Conservation (phyloP, 2,113 vertebrate genomes). For the Pterophyllum scalare region DNA sequence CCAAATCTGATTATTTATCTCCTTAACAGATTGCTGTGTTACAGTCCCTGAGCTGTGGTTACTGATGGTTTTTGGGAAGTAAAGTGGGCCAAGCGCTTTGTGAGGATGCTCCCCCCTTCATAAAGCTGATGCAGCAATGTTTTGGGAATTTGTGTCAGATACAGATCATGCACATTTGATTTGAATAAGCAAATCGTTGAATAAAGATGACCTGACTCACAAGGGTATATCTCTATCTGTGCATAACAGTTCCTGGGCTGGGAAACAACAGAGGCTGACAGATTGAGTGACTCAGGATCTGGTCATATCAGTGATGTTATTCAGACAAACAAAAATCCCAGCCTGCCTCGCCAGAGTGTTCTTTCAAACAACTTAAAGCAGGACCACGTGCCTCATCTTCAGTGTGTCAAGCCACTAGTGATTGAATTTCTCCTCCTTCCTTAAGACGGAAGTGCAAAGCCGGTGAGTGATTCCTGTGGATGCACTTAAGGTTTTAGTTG, state of each 20-base stretch:
- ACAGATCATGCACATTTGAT: conserved; percentile 77
- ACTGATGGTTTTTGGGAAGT: conserved; percentile 79
- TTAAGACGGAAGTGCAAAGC: conserved; percentile 86
- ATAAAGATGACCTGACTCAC: conserved; percentile 69
- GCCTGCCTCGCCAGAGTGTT: conserved; percentile 57
- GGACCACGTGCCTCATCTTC: conserved; percentile 68
- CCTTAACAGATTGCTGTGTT: conserved; percentile 92
- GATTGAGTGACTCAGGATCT: conserved; percentile 50
- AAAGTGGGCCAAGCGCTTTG: conserved; percentile 77
- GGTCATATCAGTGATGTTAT: conserved; percentile 59
- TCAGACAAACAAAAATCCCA: conserved; percentile 59
- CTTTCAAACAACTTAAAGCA: conserved; percentile 76
- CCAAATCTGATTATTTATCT: conserved; percentile 97
- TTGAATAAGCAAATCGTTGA: conserved; percentile 77
- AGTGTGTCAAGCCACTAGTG: conserved; percentile 74
- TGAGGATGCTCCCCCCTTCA: conserved; percentile 47
- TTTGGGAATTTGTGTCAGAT: conserved; percentile 76
- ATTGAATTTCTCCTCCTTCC: conserved; percentile 86
- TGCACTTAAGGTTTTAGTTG: conserved; percentile 90
- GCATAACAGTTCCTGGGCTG: conserved; percentile 23
- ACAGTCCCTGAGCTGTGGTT: conserved; percentile 89
- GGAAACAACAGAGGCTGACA: conserved; percentile 41
- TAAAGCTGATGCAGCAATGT: conserved; percentile 59
- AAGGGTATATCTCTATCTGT: conserved; percentile 57
- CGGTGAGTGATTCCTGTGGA: conserved; percentile 84